These are phyloP conservation scores for Coregonus sp. DNA, from an alignment of 2,797 vertebrate species.

Conservation along the genomic window DNA sequence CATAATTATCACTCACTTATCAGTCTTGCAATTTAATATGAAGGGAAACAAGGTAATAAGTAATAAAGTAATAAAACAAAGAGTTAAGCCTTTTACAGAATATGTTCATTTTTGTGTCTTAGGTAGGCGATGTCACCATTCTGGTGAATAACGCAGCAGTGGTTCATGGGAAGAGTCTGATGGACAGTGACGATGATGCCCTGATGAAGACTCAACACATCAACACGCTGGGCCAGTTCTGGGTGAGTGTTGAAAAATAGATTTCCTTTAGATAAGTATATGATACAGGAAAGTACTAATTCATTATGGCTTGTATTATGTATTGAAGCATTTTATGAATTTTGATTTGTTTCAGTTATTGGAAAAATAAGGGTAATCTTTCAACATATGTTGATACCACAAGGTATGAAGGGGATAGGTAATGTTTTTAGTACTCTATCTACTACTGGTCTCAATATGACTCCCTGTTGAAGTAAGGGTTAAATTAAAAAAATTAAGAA, in stretches of 20 bases:
- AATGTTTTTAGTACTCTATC: no score
- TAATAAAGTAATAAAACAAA: no score
- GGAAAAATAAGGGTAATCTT: not conserved
- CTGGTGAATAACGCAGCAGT: constrained; percentile 98
- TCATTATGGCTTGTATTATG: not conserved
- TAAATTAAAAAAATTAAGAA: no score
- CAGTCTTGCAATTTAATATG: not conserved
- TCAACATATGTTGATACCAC: not conserved
- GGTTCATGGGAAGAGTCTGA: constrained; percentile 93
- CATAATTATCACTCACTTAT: not conserved
- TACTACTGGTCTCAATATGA: no score
- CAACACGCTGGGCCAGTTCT: constrained; percentile 97
- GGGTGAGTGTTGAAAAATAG: constrained; percentile 77
- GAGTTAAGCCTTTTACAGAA: not conserved
- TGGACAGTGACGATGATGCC: constrained; percentile 96
- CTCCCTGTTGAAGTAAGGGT: no score
- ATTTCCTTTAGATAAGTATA: not conserved
- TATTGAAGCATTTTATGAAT: not conserved
- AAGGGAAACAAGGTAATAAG: not conserved
- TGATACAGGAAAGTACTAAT: not conserved
- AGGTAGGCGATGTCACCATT: constrained; percentile 97
- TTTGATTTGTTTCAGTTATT: not conserved
- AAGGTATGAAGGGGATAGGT: no score
- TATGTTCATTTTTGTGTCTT: not conserved
- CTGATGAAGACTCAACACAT: constrained; percentile 96